phyloP scores from a whole-genome alignment of 2,888 invertebrate species.

The Euzophera pinguis region DNA sequence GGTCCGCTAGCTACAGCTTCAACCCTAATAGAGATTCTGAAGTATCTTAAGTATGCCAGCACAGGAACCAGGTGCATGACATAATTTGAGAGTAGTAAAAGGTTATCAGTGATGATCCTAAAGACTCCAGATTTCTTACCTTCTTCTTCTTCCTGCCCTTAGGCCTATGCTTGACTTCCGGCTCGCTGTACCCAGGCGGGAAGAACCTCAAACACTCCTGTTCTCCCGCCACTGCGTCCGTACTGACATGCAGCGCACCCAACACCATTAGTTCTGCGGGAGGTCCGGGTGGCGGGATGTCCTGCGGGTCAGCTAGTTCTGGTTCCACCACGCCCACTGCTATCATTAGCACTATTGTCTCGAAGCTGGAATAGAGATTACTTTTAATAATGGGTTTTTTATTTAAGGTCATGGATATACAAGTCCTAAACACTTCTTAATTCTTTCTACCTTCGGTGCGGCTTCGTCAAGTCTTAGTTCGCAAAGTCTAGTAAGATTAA shows the following conservation, averaged over 20 bases:
- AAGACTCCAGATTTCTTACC: conserved; percentile 31
- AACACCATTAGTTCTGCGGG: conserved; percentile 82
- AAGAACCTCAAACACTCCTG: conserved; percentile 84
- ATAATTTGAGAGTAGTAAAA: too few species aligned
- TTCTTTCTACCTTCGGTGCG: too few species aligned
- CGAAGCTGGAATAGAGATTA: conserved; percentile 71
- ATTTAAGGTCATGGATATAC: too few species aligned
- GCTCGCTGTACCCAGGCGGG: conserved; percentile 81
- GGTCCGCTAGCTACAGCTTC: conserved; percentile 82
- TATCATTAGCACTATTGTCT: conserved; percentile 85
- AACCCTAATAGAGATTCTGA: too few species aligned
- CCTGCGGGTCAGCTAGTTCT: conserved; percentile 80
- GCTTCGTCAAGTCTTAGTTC: too few species aligned
- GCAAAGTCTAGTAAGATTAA: too few species aligned
- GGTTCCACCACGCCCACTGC: conserved; percentile 82
- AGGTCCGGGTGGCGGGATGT: conserved; percentile 82
- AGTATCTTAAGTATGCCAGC: too few species aligned
- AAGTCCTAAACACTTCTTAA: too few species aligned
- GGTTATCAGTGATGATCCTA: too few species aligned
- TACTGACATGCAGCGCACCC: conserved; percentile 85
- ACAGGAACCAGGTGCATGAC: too few species aligned
- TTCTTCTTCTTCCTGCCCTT: conserved; percentile 79
- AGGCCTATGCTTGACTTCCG: conserved; percentile 62
- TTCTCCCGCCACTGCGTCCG: conserved; percentile 81
- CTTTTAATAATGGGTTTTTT: conserved; percentile 25